Evolutionary conservation across 2,113 vertebrate species (phyloP), one percentile per base, ranked within the genome.

Genomic region (Pomatostomus ruficeps): DNA sequence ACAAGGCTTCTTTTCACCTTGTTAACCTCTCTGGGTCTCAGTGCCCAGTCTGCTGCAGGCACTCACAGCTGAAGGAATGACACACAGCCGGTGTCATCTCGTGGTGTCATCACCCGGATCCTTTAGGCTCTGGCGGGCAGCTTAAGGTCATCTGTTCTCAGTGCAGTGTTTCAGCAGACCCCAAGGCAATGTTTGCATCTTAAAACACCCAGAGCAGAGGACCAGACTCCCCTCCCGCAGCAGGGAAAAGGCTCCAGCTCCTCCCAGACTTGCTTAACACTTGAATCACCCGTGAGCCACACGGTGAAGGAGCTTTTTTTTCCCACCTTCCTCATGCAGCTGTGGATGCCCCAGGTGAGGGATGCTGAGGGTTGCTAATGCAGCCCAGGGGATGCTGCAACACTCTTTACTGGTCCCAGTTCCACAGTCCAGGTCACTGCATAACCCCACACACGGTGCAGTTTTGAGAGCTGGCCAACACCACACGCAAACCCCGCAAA

Each of bases 401-500:
- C 19, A 12, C n/a, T 38, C 71, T 49, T 46, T 14, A 40, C 36
- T 28, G 26, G 38, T 80, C 67, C 70, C 68, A 65, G 63, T 46
- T 58, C 57, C 78, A 74, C n/a, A n/a, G 5, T 7, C 10, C 58
- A 76, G 49, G 3, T 42, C 59, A 57, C 36, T 66, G 25, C 7
- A 1, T 11, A 58, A 74, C 6, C 23, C 25, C 38, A 46, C 16
- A 38, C 0, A 21, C 19, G 36, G 9, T 0, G 0, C 4, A 10
- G 5, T 13, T 5, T 3, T 42, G 23, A 31, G 45, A 65, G 25
- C 1, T 35, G 17, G 14, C 19, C 1, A 7, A 35, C 18, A 28
- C 3, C 28, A 68, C 57, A 11, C 2, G 7, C 63, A 18, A 88
- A 33, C 6, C 2, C 20, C 6, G 5, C 20, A 36, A 62, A 59